Conservation (phyloP, 2,797 vertebrate species). For the Schizothorax lantsangensis region DNA sequence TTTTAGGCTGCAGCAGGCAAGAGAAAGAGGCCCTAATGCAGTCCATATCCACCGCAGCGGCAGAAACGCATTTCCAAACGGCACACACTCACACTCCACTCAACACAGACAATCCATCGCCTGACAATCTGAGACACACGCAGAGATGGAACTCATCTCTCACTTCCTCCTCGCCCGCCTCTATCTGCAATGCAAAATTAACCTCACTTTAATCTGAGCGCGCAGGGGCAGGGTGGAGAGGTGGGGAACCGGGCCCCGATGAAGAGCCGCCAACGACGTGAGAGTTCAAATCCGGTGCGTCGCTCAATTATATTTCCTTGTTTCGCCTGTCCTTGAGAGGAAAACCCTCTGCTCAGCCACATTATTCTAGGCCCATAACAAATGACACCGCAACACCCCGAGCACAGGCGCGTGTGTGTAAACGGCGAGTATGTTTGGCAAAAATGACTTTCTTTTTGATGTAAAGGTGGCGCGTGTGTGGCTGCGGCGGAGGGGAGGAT, state of each 20-base stretch:
- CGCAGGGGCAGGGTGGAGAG: conserved; percentile 49
- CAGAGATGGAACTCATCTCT: conserved; percentile 60
- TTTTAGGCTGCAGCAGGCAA: neutral
- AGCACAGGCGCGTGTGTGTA: conserved; percentile 47
- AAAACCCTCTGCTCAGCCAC: conserved; percentile 60
- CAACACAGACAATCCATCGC: conserved; percentile 59
- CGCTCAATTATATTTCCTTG: conserved; percentile 72
- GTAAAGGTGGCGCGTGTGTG: conserved; percentile 85
- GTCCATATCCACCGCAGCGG: conserved; percentile 9
- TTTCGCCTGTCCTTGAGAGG: conserved; percentile 70
- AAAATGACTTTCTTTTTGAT: conserved; percentile 94
- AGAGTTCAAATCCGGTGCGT: conserved; percentile 74
- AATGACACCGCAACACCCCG: conserved; percentile 63
- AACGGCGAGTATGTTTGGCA: conserved; percentile 83
- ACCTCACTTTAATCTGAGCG: conserved; percentile 68
- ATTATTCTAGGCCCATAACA: conserved; percentile 64
- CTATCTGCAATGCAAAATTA: conserved; percentile 76
- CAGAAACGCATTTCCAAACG: conserved; percentile 33
- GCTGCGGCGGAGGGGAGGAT: conserved; percentile 76
- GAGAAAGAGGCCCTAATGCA: neutral
- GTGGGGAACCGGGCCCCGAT: conserved; percentile 51
- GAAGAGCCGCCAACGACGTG: conserved; percentile 65
- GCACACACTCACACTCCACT: conserved; percentile 14
- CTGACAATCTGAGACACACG: conserved; percentile 57
- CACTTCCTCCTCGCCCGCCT: conserved; percentile 56